A percentile compares a stretch with the other conserved stretches of the same genome.
Evolutionary conservation across 2,797 vertebrate species (phyloP).

Genomic region (Loris lydekkerianus): DNA sequence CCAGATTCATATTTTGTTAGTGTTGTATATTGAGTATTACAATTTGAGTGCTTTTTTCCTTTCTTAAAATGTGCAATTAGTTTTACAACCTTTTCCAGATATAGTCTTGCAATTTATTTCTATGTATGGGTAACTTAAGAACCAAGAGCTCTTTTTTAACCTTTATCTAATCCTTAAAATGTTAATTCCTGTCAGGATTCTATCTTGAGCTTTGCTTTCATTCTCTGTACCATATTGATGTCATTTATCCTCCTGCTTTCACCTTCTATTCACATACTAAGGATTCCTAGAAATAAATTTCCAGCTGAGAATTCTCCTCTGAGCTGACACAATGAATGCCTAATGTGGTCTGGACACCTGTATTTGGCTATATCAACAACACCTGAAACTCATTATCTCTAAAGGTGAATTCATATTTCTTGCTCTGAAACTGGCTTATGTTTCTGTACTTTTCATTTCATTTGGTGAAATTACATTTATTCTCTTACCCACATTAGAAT

Average conservation of each 20-base stretch:
- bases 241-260: neutral
- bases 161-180: conserved; percentile 12
- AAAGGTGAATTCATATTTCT: conserved; percentile 33
- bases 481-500: neutral
- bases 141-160: neutral
- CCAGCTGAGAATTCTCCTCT: conserved; percentile 3
- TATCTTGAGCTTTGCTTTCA: conserved; percentile 17
- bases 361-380: neutral
- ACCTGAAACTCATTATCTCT: conserved; percentile 74
- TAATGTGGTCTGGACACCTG: conserved; percentile 39
- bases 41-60: no score
- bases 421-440: conserved; percentile 18
- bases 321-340: conserved; percentile 16
- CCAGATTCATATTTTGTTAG: no score
- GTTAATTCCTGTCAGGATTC: neutral
- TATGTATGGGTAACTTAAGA: conserved; percentile 16
- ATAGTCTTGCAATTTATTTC: neutral
- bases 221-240: neutral
- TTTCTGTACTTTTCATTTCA: neutral
- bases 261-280: neutral
- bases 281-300: conserved; percentile 56
- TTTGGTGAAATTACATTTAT: conserved; percentile 38
- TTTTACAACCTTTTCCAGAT: neutral
- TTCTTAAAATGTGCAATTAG: neutral
- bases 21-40: no score